Base-by-base conservation (phyloP, 2,797 vertebrate species). In the Zenarchopterus dispar region DNA sequence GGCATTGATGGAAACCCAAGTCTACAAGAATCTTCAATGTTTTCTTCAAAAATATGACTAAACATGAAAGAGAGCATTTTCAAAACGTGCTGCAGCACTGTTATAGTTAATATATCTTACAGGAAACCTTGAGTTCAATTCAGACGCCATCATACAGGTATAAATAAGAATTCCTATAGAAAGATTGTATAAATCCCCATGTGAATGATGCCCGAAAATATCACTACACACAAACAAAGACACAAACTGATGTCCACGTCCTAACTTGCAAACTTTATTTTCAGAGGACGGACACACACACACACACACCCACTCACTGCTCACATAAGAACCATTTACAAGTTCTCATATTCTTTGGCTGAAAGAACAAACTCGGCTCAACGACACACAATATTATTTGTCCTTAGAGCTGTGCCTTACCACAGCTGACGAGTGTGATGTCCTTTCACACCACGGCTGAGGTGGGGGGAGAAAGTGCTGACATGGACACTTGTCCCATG, bases 401-500 rank as follows among this genome's bases (percentile, higher is more conserved):
- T 89, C 87, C 84, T 80, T 82, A 80, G 85, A 87, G 88, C 91
- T 88, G 75, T 18, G 73, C 75, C 77, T 88, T 68, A 73, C 82
- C 60, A 55, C 62, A 58, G 69, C 88, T 88, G 90, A 92, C 90
- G 88, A 88, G 81, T 84, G 86, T 85, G 85, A 88, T 90, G 91
- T 93, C 91, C 89, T 90, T 85, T 90, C 84, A 85, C 75, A 82
- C 85, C 63, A 60, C 41, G 69, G 70, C 81, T 68, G 83, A 81
- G 73, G 70, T 60, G 77, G 65, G 64, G 77, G 65, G 77, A 91
- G 86, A 92, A 93, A 91, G 67, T 90, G 93, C 92, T 93, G 92
- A 94, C 92, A 86, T 80, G 80, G 85, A 87, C 85, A 74, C 85
- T 92, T 90, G 90, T 93, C 90, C 91, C 84, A 70, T 85, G 88